Conservation (phyloP, 2,888 invertebrate species). For the Chrysodeixis includens region DNA sequence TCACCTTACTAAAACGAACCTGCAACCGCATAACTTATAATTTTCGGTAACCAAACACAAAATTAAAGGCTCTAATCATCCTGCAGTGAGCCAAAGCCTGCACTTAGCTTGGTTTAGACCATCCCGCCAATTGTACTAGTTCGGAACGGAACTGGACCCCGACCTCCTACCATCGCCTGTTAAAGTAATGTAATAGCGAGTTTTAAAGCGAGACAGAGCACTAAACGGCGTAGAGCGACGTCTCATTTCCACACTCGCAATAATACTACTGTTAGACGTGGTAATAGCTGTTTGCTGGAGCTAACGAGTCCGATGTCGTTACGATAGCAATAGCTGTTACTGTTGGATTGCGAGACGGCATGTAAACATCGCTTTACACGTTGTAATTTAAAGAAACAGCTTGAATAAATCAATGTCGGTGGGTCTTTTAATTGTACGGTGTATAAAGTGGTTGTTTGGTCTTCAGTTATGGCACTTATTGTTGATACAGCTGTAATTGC, state of each 20-base stretch:
- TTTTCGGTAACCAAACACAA: neutral
- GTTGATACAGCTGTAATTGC: neutral
- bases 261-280: no score
- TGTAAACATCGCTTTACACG: slow-evolving; percentile 9
- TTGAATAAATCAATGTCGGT: slow-evolving; percentile 3
- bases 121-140: slow-evolving; percentile 12
- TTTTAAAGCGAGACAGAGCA: no score
- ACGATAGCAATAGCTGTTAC: slow-evolving; percentile 36
- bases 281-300: slow-evolving; percentile 8
- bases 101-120: neutral
- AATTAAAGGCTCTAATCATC: neutral
- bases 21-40: neutral
- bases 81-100: neutral
- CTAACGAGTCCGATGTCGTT: slow-evolving; percentile 44
- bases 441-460: neutral
- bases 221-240: no score
- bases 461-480: neutral
- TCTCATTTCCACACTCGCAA: no score
- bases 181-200: no score
- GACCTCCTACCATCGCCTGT: no score
- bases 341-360: slow-evolving; percentile 19
- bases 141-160: slow-evolving; percentile 21
- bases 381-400: slow-evolving; percentile 21
- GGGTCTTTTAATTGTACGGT: slow-evolving; percentile 1
- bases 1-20: no score